Evolutionary conservation across 2,888 invertebrate species (phyloP), one percentile per base, ranked within the genome.

Genomic region (Coremacera marginata): DNA sequence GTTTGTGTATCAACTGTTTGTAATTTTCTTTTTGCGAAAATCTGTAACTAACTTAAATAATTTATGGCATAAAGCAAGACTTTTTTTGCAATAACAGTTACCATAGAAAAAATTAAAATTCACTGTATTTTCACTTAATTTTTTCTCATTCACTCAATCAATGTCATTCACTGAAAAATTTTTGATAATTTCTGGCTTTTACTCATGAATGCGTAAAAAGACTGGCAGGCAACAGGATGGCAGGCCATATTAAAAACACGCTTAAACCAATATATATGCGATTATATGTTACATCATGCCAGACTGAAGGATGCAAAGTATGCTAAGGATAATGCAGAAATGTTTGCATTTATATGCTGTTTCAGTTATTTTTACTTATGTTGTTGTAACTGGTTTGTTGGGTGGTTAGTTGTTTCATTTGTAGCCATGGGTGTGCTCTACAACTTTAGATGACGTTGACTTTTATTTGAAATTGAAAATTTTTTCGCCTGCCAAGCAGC

Each of bases 401-500:
- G 55, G 19, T 44, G 37, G 52, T 19, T 52, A 19, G n/a, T 52
- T 16, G 19, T 7, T 55, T 55, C 22, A 5, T 60, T 60, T 19
- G 11, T 9, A 27, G 22, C 5, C 44, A 27, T 60, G 60, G 27
- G 67, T 67, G 11, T 44, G 19, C 67, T 67, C 67, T 44, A 44
- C 67, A 67, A 19, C 19, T 67, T 19, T 19, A 67, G 34, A 44
- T 37, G 67, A 67, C 37, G 67, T 67, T 37, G 67, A 37, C 34
- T 19, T 67, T 67, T 37, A 37, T 67, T 67, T 67, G 67, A 67
- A 67, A 67, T 67, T 65, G 65, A 65, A 65, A n/a, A 65, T 34
- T 60, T 16, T 67, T 67, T 67, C 44, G 37, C 67, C 4, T 37
- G 67, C 34, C 65, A 37, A 67, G n/a, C 16, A 22, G 57, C 11